A percentile compares a stretch with the other conserved stretches of the same genome.
Evolutionary conservation across 2,888 invertebrate species (phyloP).

Genomic region (Polydrusus tereticollis): DNA sequence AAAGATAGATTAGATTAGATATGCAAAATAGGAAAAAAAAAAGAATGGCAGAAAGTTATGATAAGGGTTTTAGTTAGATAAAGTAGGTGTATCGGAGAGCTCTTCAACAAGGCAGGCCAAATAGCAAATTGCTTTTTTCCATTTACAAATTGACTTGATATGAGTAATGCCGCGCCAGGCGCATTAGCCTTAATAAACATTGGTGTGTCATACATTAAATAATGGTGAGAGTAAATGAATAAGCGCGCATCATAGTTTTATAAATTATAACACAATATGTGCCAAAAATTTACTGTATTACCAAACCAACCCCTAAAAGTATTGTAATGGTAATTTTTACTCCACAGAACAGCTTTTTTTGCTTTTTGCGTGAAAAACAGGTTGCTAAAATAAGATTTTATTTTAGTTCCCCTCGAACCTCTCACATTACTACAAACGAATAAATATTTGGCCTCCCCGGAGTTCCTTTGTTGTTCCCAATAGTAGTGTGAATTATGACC

Average conservation of each 20-base stretch:
- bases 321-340: no score
- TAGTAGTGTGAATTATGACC: not conserved
- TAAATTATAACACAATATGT: not conserved
- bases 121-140: slow-evolving; percentile 15
- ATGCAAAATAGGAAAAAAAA: not conserved
- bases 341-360: no score
- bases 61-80: not conserved
- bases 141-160: slow-evolving; percentile 6
- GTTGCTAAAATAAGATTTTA: not conserved
- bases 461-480: slow-evolving; percentile 6
- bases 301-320: no score
- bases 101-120: not conserved
- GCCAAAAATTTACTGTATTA: no score
- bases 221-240: not conserved
- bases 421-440: not conserved
- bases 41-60: not conserved
- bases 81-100: not conserved
- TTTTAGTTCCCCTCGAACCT: not conserved
- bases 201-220: not conserved
- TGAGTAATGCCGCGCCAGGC: not conserved
- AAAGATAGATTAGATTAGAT: no score
- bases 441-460: slow-evolving; percentile 10
- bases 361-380: not conserved
- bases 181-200: not conserved
- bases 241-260: not conserved